Conservation (phyloP, 92 coral and sea anemone genomes). For the Porites divaricata region DNA sequence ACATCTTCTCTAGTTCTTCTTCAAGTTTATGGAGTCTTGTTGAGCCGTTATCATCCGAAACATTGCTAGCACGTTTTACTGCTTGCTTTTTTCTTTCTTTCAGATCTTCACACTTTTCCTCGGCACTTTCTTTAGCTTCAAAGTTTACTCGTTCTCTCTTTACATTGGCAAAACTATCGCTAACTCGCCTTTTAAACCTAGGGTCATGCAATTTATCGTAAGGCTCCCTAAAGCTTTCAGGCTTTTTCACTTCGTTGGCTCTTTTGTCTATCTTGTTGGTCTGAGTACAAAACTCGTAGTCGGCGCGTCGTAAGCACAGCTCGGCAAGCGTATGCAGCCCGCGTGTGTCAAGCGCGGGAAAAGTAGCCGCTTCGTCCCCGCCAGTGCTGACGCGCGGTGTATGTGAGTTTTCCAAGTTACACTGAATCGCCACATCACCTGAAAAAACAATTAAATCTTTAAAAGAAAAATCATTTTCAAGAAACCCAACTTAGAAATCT, state of each 20-base stretch:
- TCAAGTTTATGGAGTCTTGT: conserved; percentile 78
- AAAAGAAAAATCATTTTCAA: not conserved
- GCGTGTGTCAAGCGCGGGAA: conserved; percentile 68
- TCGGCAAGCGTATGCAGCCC: conserved; percentile 99
- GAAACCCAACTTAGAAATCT: not conserved
- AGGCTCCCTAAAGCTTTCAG: conserved; percentile 37
- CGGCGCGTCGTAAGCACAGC: conserved; percentile 88
- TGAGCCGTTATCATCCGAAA: conserved; percentile 31
- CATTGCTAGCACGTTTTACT: conserved; percentile 13
- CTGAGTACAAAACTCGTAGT: conserved; percentile 61
- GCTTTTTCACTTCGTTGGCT: not conserved
- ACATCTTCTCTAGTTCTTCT: conserved; percentile 94
- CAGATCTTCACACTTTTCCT: conserved; percentile 37
- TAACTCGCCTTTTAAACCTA: conserved; percentile 44
- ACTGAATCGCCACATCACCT: conserved; percentile 59
- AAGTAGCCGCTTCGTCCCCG: conserved; percentile 54
- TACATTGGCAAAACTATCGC: conserved; percentile 37
- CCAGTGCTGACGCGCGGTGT: conserved; percentile 34
- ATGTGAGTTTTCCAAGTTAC: conserved; percentile 44
- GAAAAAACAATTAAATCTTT: not conserved
- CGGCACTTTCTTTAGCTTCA: conserved; percentile 51
- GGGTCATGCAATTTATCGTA: conserved; percentile 43
- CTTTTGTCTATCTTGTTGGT: conserved; percentile 19
- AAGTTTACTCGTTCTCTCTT: conserved; percentile 33
- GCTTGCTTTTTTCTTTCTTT: conserved; percentile 45